A percentile compares a stretch with the other conserved stretches of the same genome.
Evolutionary conservation across 2,888 invertebrate genomes (phyloP).

Genomic region (Eupithecia insigniata): DNA sequence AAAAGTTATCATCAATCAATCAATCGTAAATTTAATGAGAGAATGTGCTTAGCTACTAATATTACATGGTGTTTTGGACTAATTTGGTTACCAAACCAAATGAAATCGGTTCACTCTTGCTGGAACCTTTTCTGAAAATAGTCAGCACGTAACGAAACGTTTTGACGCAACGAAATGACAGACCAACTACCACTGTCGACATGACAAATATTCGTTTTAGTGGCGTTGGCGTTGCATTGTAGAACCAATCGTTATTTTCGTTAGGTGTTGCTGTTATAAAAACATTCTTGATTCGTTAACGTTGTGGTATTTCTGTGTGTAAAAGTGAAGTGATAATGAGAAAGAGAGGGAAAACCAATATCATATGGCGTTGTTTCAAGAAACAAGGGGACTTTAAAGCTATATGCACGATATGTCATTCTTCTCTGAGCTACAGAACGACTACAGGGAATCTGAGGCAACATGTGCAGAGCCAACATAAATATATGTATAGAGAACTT

Average conservation of each 20-base stretch:
- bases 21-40: no score
- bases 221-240: not conserved
- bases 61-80: no score
- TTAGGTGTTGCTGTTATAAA: not conserved
- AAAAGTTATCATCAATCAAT: no score
- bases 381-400: not conserved
- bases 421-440: not conserved
- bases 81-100: not conserved
- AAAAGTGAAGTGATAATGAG: not conserved
- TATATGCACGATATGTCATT: not conserved
- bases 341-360: not conserved
- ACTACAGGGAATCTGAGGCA: not conserved
- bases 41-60: no score
- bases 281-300: not conserved
- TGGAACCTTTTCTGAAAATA: not conserved
- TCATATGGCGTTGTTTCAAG: not conserved
- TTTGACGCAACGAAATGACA: not conserved
- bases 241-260: constrained; percentile 3
- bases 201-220: not conserved
- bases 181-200: not conserved
- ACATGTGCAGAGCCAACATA: not conserved
- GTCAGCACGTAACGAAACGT: not conserved
- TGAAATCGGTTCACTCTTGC: not conserved
- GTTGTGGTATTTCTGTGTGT: not conserved
- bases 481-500: not conserved